These are phyloP conservation scores for Campoletis raptor DNA, from an alignment of 2,888 invertebrate genomes.

Conservation along the genomic window DNA sequence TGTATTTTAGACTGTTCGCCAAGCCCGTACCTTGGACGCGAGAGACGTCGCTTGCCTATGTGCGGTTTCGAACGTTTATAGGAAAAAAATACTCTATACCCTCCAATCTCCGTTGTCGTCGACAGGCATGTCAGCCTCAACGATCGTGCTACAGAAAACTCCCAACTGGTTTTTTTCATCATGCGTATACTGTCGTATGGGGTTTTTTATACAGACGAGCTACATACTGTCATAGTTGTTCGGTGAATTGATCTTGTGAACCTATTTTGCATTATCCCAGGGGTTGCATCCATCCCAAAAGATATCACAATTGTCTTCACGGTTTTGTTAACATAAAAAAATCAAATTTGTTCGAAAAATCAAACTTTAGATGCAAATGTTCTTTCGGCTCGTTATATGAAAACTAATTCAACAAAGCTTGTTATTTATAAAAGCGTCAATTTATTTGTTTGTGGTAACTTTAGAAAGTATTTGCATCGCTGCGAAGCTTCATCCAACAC, in stretches of 20 bases:
- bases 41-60: conserved; percentile 10
- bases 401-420: not conserved
- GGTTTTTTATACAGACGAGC: not conserved
- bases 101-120: conserved; percentile 38
- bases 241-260: not conserved
- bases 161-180: not conserved
- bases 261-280: not conserved
- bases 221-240: not conserved
- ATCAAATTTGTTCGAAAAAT: not conserved
- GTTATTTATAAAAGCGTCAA: not conserved
- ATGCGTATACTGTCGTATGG: not conserved
- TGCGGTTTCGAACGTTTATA: not conserved
- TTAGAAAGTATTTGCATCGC: not conserved
- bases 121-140: conserved; percentile 32
- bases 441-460: conserved; percentile 3
- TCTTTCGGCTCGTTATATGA: not conserved
- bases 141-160: conserved; percentile 18
- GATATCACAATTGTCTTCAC: not conserved
- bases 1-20: conserved; percentile 40
- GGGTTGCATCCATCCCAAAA: not conserved
- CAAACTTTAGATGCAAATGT: not conserved
- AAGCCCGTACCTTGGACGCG: conserved; percentile 11
- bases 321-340: not conserved
- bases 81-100: not conserved
- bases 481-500: not conserved